Evolutionary conservation across 2,113 vertebrate species (phyloP), one percentile per base, ranked within the genome.

Genomic region (Eira barbara): DNA sequence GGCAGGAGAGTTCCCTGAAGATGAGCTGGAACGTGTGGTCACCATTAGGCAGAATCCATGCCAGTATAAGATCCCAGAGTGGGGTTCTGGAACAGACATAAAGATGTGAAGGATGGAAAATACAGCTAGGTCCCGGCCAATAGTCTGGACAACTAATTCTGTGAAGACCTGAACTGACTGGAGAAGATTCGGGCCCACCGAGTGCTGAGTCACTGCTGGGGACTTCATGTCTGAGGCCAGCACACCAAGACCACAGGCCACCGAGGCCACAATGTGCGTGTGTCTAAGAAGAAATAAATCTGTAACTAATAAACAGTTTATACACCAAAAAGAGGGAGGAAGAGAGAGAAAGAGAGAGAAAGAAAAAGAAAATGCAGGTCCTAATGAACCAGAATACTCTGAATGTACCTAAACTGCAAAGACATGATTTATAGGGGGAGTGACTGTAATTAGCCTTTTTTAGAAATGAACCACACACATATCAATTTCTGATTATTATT

Each of bases 1-100:
- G 55, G 99, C 99, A 0, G 99, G 99, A 67, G 99, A 99, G 89
- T 98, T 99, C 59, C 99, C 98, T 0, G 99, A 99, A 23, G 99
- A 99, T 65, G 99, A 99, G 99, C 99, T 99, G 3, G 99, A 99
- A 97, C 97, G 99, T 4, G 99, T 99, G 39, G 99, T 99, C 98
- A 99, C 99, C 76, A 99, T 99, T 97, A 99, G 99, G 99, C 99
- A 99, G 98, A 99, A 99, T 79, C 99, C 99, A 49, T 98, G 99
- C 29, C 99, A 99, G 98, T 99, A 99, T 98, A 99, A 99, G 97
- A 99, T 99, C 97, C 99, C 99, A 0, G 99, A 99, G 92, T 99
- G 99, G 18, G 34, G 99, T 99, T 99, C 98, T 99, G 99, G 80
- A 99, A 99, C 98, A 98, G 99, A 86, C 99, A 99, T 98, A 99